Percentiles rank a stretch among this genome's conserved stretches.
Evolutionary conservation across 2,888 invertebrate species (phyloP).

Genomic region (Aphrophora alni): DNA sequence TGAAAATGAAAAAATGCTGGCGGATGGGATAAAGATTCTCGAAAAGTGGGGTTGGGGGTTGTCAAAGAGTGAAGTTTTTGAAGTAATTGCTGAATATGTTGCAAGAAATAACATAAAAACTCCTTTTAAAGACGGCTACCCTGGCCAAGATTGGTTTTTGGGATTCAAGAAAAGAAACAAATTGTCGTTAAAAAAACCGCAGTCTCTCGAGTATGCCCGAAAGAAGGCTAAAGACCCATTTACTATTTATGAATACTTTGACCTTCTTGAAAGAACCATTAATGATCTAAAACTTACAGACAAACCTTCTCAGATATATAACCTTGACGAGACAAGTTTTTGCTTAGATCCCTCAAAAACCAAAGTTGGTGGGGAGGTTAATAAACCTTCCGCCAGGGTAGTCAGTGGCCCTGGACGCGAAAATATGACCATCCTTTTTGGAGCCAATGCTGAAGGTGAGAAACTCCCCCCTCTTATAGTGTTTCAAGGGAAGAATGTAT

Average conservation of each 20-base stretch:
- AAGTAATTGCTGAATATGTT: constrained; percentile 51
- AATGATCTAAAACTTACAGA: constrained; percentile 44
- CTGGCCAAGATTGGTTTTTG: constrained; percentile 52
- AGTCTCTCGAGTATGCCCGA: constrained; percentile 53
- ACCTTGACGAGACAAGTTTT: constrained; percentile 51
- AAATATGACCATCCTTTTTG: constrained; percentile 25
- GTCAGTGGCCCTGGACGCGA: constrained; percentile 21
- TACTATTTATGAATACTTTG: constrained; percentile 51
- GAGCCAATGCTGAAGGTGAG: constrained; percentile 44
- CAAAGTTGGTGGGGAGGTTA: constrained; percentile 43
- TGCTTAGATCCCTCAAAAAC: constrained; percentile 46
- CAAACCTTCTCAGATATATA: constrained; percentile 47
- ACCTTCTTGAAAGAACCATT: constrained; percentile 46
- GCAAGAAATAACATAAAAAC: constrained; percentile 48
- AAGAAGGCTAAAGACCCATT: constrained; percentile 49
- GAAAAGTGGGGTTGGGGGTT: too few species aligned
- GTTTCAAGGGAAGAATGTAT: constrained; percentile 54
- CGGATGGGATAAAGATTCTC: too few species aligned
- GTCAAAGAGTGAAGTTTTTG: constrained; percentile 51
- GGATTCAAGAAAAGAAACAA: constrained; percentile 51
- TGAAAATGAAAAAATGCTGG: too few species aligned
- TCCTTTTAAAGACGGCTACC: constrained; percentile 51
- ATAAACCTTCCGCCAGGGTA: constrained; percentile 8
- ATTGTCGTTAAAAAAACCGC: constrained; percentile 54
- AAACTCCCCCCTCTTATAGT: constrained; percentile 54